Base-by-base conservation (phyloP, 2,888 invertebrate genomes). In the Spicauda simplicius region DNA sequence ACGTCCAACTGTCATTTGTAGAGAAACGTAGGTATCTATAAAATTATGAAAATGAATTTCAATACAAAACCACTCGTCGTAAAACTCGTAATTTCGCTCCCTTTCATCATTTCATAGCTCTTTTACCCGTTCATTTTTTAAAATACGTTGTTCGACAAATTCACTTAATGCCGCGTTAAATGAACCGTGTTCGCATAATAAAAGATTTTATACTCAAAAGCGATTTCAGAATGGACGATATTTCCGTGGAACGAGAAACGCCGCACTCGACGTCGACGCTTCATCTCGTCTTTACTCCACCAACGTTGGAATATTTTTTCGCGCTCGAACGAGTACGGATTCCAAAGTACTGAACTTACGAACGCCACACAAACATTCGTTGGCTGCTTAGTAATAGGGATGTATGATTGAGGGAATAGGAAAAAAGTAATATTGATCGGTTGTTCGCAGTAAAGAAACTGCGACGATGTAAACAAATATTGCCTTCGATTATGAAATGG, bases 141-240 rank as follows among this genome's bases (percentile, higher is more conserved):
- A 87, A 91, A 89, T 86, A 90, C 87, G 87, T 85, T 88, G 90
- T 91, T 90, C 89, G 86, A 91, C 91, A 91, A 91, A 91, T 91
- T 91, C 91, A 90, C 91, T 91, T 91, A 90, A 90, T 88, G 88
- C 87, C 81, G 86, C 85, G 90, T 89, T 91, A 89, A 92, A 92
- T 91, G 91, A 91, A 92, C 91, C 87, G 89, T 91, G 84, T 81
- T 88, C 84, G 86, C 86, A 88, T 91, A 91, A 91, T 90, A 92
- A 92, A 91, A 91, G 91, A 91, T 88, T 91, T 90, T 90, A 86
- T 87, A 88, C 86, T 88, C 81, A 84, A 87, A 90, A 88, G 80
- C 87, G 88, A 90, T 91, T 91, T 86, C 81, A 83, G 77, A 88
- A 90, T 81, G 86, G 85, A 83, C 85, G 84, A 87, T 90, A 88